These are phyloP conservation scores for Melanerpes formicivorus DNA, from an alignment of 2,113 vertebrate species.

Conservation along the genomic window DNA sequence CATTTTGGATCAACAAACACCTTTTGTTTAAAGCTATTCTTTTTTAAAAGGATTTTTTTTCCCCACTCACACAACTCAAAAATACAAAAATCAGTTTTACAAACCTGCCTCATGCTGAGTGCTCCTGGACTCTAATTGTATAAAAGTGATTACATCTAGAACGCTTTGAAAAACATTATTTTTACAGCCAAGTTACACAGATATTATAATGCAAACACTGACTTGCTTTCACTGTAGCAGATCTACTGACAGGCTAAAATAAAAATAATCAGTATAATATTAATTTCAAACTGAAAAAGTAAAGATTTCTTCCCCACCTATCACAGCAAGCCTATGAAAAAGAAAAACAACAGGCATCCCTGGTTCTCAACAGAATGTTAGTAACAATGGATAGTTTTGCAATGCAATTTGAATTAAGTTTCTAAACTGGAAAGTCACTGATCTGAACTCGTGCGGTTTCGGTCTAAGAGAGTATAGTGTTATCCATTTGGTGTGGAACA, in stretches of 20 bases:
- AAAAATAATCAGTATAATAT: background rate
- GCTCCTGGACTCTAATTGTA: background rate
- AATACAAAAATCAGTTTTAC: background rate
- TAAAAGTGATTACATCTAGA: background rate
- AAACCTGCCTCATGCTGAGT: background rate
- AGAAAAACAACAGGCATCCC: background rate
- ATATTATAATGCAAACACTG: slow-evolving; percentile 19
- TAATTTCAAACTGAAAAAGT: background rate
- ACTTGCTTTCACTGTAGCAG: background rate
- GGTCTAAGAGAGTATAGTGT: background rate
- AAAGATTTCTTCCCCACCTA: background rate
- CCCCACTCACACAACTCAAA: background rate
- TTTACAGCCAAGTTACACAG: slow-evolving; percentile 39
- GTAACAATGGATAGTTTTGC: background rate
- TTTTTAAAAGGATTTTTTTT: background rate
- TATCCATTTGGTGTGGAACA: background rate
- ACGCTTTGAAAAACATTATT: background rate
- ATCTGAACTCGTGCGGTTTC: background rate
- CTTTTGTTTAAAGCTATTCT: background rate
- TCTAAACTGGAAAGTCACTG: background rate
- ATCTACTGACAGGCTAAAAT: background rate
- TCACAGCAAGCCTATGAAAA: background rate
- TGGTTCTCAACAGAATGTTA: background rate
- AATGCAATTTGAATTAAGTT: background rate
- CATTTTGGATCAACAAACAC: background rate